Conservation (phyloP, 1,140 invertebrate species). For the Caenorhabditis tropicalis region DNA sequence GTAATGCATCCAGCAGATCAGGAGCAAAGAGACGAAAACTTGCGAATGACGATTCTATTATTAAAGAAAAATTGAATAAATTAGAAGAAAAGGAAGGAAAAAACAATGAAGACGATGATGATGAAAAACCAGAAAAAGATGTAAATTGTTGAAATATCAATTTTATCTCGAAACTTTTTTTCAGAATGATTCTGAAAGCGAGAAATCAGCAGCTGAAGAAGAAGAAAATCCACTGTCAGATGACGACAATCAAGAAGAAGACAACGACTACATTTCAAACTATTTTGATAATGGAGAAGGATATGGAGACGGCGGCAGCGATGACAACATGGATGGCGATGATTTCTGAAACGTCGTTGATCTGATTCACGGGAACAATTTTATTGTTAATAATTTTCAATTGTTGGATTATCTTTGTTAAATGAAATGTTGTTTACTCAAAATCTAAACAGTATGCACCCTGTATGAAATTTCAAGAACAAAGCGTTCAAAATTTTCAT, state of each 20-base stretch:
- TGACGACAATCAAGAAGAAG: constrained; percentile 71
- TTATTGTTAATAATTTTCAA: constrained; percentile 30
- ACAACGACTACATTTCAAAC: constrained; percentile 72
- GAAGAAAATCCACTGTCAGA: constrained; percentile 60
- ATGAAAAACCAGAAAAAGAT: neutral
- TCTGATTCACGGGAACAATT: neutral
- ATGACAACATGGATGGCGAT: constrained; percentile 52
- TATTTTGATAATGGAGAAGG: constrained; percentile 74
- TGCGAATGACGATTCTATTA: neutral
- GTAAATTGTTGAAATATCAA: neutral
- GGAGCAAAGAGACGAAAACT: constrained; percentile 12
- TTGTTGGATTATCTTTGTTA: neutral
- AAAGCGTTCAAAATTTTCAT: too few species aligned
- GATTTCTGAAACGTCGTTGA: neutral
- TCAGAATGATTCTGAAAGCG: constrained; percentile 39
- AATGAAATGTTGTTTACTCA: too few species aligned
- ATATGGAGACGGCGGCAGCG: constrained; percentile 50
- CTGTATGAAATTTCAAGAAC: too few species aligned
- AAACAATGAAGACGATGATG: constrained; percentile 30
- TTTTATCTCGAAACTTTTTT: neutral
- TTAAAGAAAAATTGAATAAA: constrained; percentile 27
- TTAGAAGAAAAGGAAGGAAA: constrained; percentile 46
- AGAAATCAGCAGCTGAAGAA: constrained; percentile 58
- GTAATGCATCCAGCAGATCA: neutral
- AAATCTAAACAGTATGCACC: too few species aligned